phyloP scores from a whole-genome alignment of 1,140 invertebrate species.

The Drosophila trapezifrons region DNA sequence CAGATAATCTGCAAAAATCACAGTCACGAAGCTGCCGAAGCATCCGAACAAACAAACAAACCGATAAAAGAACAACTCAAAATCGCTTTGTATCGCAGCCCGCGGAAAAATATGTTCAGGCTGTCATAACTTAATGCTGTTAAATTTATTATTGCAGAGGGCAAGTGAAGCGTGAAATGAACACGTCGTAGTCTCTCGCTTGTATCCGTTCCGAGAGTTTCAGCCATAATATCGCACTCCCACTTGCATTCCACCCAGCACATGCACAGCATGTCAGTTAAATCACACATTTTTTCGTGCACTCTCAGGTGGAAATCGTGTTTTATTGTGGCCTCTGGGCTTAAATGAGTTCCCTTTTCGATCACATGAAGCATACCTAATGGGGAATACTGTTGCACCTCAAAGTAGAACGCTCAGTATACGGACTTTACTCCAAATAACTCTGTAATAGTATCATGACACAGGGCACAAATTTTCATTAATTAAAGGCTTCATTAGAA shows the following conservation, averaged over 20 bases:
- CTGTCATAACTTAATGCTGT: constrained; percentile 65
- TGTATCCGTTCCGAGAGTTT: constrained; percentile 43
- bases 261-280: constrained; percentile 34
- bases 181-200: constrained; percentile 36
- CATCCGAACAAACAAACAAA: constrained; percentile 30
- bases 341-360: constrained; percentile 3
- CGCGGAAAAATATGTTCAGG: constrained; percentile 40
- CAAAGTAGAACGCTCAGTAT: no score
- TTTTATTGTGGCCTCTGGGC: background rate
- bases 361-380: background rate
- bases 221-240: constrained; percentile 42
- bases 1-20: constrained; percentile 77
- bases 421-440: no score
- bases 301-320: constrained; percentile 8
- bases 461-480: no score
- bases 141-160: constrained; percentile 46
- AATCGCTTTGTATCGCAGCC: constrained; percentile 44
- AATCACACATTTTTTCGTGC: constrained; percentile 28
- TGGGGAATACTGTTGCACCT: background rate
- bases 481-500: no score
- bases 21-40: constrained; percentile 42
- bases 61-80: constrained; percentile 1
- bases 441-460: no score
- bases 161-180: constrained; percentile 27
- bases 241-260: constrained; percentile 16